Evolutionary conservation across 2,797 vertebrate species (phyloP), one percentile per base, ranked within the genome.

Genomic region (Poecilia velifera): DNA sequence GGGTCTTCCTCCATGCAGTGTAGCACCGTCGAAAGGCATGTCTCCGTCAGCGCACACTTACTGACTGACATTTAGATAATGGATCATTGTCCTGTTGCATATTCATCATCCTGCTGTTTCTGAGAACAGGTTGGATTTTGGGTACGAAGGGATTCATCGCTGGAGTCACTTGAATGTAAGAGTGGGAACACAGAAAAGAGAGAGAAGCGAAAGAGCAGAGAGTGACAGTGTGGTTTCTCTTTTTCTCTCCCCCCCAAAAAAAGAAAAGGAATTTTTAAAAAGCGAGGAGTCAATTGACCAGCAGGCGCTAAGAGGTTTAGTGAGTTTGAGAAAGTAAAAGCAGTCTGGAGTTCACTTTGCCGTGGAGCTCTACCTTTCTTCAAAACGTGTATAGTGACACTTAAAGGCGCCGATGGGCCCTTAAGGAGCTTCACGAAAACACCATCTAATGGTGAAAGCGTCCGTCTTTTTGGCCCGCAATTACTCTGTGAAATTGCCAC

Each of bases 51-150:
- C 39, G 70, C 88, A 86, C 89, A 83, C 82, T 93, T 86, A 83
- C 84, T 72, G 83, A 83, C 84, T 93, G 92, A 92, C 93, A 94
- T 93, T 92, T 89, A 90, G 82, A 92, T 92, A 94, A 94, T 94
- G 91, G 92, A 90, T 91, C 43, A 73, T 74, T 81, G 74, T 55
- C 78, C 86, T 89, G 59, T 92, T 92, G 93, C 90, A 71, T 85
- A 93, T 93, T 91, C 90, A 86, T 87, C 86, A 77, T 78, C 90
- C 90, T 77, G 83, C 91, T 92, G 91, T 89, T 90, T 86, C 88
- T 82, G 62, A 88, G 90, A 91, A 90, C 87, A 85, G 76, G 84
- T 85, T 84, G 86, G 83, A 82, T 86, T 81, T 77, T 76, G 80
- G 64, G 82, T 86, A 70, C 20, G n/a, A 77, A 72, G 72, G 84